Conservation (phyloP, 1,140 invertebrate genomes). For the Drosophila subobscura region DNA sequence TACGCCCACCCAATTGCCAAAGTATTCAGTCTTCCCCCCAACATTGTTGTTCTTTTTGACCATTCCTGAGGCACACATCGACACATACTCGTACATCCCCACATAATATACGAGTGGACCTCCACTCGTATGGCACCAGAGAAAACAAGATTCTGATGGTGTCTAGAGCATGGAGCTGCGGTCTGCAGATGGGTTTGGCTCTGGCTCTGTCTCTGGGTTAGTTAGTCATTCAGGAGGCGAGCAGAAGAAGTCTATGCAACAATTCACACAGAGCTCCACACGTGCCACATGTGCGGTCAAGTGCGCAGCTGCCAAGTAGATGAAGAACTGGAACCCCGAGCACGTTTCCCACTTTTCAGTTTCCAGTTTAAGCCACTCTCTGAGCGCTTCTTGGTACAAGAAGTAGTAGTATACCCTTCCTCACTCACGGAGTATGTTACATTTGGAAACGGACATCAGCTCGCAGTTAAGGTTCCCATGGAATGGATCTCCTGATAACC, state of each 20-base stretch:
- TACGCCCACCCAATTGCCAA: conserved; percentile 44
- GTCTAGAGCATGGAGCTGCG: conserved; percentile 30
- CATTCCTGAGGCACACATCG: conserved; percentile 7
- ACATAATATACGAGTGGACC: no score
- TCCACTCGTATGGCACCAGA: no score
- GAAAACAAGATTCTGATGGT: conserved; percentile 45
- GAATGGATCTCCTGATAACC: not conserved
- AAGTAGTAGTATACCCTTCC: conserved; percentile 23
- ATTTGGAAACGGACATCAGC: not conserved
- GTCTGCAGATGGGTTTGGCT: conserved; percentile 46
- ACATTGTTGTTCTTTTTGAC: conserved; percentile 20
- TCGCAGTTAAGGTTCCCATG: not conserved
- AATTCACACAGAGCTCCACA: conserved; percentile 49
- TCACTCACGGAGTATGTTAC: no score
- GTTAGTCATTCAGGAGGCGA: conserved; percentile 39
- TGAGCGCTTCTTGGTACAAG: conserved; percentile 1
- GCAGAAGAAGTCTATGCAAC: conserved; percentile 22
- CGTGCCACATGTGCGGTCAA: conserved; percentile 77
- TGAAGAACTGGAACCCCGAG: conserved; percentile 37
- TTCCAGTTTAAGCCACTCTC: conserved; percentile 23
- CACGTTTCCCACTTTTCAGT: conserved; percentile 44
- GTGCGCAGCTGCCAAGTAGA: conserved; percentile 64
- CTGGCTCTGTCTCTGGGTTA: conserved; percentile 36
- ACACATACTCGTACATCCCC: not conserved
- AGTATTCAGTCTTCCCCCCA: conserved; percentile 1